These are phyloP conservation scores for Parotia lawesii DNA, from an alignment of 2,113 vertebrate species.

Conservation along the genomic window DNA sequence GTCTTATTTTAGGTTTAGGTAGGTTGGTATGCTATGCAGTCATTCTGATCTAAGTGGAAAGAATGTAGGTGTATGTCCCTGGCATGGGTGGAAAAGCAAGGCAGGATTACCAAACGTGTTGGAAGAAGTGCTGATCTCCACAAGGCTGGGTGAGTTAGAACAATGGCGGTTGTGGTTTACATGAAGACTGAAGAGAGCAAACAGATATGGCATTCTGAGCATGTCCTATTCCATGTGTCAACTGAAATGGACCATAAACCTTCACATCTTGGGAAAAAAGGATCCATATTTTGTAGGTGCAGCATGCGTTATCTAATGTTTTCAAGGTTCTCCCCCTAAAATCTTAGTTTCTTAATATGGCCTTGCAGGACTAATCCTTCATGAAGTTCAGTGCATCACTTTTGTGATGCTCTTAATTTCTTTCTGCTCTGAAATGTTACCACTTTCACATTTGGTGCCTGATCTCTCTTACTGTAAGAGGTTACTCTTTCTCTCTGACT, in stretches of 20 bases:
- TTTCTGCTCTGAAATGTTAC: neutral
- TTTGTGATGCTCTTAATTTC: neutral
- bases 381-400: neutral
- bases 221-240: neutral
- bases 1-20: conserved; percentile 4
- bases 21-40: neutral
- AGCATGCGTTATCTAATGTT: neutral
- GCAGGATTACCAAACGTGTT: neutral
- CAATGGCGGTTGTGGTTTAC: neutral
- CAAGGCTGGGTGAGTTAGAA: neutral
- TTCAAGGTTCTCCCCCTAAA: neutral
- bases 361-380: neutral
- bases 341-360: neutral
- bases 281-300: neutral
- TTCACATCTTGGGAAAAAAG: neutral
- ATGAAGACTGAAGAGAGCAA: neutral
- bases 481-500: neutral
- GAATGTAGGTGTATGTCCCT: neutral
- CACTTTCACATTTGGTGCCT: neutral
- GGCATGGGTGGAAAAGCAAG: neutral
- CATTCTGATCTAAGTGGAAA: conserved; percentile 3
- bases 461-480: neutral
- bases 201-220: neutral
- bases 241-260: neutral
- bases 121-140: neutral